Base-by-base conservation (phyloP, 2,113 vertebrate species). In the Python bivittatus region DNA sequence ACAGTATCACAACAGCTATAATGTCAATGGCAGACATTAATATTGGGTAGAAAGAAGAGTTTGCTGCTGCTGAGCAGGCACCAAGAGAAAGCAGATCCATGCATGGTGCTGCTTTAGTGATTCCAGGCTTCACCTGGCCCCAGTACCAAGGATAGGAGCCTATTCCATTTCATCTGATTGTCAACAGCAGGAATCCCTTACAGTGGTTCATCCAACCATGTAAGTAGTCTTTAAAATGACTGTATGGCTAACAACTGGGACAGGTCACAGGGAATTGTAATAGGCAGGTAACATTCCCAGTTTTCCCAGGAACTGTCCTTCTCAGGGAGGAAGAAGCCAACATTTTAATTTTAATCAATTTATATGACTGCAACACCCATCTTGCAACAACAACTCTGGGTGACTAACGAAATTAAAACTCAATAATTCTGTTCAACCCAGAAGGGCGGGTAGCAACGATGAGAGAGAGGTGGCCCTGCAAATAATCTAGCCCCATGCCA, bases 21-120 rank as follows among this genome's bases (percentile, higher is more conserved):
- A 1, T 87, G 0, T 9, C 3, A 72, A 38, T 44, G 58, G 91
- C 79, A 29, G 4, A 42, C 11, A 23, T 3, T 54, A 17, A 38
- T 23, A 33, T 42, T 44, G 33, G 52, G n/a, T 90, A 10, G 11
- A 57, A 83, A 33, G 38, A 15, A 38, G 33, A 13, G n/a, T 52
- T 56, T 56, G 29, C 48, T 33, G 23, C 64, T 25, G 15, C 10
- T 79, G 1, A 90, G 10, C 22, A 83, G 3, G 2, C n/a, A 57
- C 52, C 52, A 90, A 54, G 87, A 88, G 10, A 15, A 61, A 60
- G 23, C 11, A 12, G 4, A n/a, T 33, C 25, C 42, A 5, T 48
- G 83, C 25, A 61, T 88, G 5, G 13, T 88, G 23, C 42, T 42
- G 9, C 22, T 54, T 53, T 57, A 58, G 12, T 23, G 7, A 48